Base-by-base conservation (phyloP, 2,888 invertebrate genomes). In the Orthosia cruda region DNA sequence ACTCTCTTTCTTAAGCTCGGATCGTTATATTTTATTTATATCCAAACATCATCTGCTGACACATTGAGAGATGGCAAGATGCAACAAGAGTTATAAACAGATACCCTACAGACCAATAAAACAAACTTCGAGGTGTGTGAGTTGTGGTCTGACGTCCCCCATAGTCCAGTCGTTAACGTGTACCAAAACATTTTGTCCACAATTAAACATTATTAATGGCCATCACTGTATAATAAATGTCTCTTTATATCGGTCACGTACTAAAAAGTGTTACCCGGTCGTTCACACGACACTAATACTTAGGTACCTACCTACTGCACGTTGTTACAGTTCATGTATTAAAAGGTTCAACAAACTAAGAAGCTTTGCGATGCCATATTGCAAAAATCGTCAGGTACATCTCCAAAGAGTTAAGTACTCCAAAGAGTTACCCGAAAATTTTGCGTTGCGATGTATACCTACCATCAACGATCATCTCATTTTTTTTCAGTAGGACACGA, bases 211-310 rank as follows among this genome's bases (percentile, higher is more conserved):
- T 81, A 83, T 66, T 68, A 78, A 74, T 63, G 67, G 45, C 50
- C 73, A 72, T 83, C 77, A 71, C 81, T 81, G 81, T 84, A 83
- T 77, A 80, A 83, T 74, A 81, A 80, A 78, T 87, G 58, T 69
- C 71, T 68, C 72, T 63, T 89, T 86, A 87, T 88, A 83, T 87
- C 83, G 80, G 76, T 83, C 76, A 80, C 88, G 80, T 74, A 80
- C 88, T 88, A 87, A 90, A 89, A 86, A 88, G 87, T 87, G 85
- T 16, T 49, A 18, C 16, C 16, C 12, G 12, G 26, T 26, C 7
- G 18, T 50, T 18, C 61, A 62, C 20, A 62, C 16, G 45, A 20
- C 40, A 1, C 40, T 9, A 40, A 7, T 40, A 40, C 40, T 9
- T 40, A 40, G 9, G 9, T 40, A 40, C 40, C 7, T 40, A 40